Percentiles rank a stretch among this genome's conserved stretches.
Conservation (phyloP, 2,888 invertebrate genomes). For the Plagodis dolabraria region DNA sequence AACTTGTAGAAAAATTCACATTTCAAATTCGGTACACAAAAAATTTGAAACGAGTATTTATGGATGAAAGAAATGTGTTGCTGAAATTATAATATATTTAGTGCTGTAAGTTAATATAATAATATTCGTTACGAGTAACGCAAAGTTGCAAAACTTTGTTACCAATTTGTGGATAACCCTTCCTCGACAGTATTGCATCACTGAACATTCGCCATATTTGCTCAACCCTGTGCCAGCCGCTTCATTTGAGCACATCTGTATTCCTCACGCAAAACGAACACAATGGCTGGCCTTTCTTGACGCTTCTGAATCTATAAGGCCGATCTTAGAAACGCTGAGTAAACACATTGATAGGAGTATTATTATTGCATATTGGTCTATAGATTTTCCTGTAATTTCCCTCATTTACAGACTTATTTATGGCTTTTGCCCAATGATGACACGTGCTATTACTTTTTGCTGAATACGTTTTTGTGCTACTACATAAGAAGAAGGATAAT, state of each 20-base stretch:
- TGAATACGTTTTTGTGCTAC: no score
- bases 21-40: no score
- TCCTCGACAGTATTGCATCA: not conserved
- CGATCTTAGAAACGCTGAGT: conserved; percentile 14
- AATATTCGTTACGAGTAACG: not conserved
- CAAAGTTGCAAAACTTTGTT: not conserved
- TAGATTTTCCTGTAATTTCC: conserved; percentile 3
- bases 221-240: conserved; percentile 1
- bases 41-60: no score
- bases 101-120: no score
- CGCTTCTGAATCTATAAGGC: conserved; percentile 16
- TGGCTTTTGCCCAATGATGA: not conserved
- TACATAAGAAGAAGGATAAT: no score
- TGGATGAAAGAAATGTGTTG: no score
- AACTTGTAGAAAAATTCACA: no score
- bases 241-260: conserved; percentile 22
- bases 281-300: conserved; percentile 8
- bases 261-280: conserved; percentile 14
- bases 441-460: not conserved
- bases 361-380: conserved; percentile 17
- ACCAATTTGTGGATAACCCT: not conserved
- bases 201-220: conserved; percentile 6
- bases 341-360: conserved; percentile 11
- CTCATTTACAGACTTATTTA: not conserved
- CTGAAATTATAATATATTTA: no score